Evolutionary conservation across 1,140 invertebrate species (phyloP).

Genomic region (Mercenaria mercenaria): DNA sequence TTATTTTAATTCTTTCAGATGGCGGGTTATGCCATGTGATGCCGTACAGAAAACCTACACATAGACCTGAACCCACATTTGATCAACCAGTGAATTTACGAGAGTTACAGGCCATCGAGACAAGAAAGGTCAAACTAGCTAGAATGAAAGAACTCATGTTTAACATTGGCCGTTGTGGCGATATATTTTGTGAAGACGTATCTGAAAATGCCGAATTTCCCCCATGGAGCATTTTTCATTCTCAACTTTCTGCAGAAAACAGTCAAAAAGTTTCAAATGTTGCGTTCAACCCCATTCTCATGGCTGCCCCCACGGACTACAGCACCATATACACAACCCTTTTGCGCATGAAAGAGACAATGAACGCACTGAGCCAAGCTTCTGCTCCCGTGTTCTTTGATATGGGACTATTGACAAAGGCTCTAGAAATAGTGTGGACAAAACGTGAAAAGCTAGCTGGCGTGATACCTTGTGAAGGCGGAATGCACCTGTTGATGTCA

Average conservation of each 20-base stretch:
- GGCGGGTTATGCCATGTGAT: background rate
- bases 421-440: slow-evolving; percentile 32
- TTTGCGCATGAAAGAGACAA: background rate
- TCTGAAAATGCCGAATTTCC: background rate
- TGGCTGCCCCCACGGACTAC: slow-evolving; percentile 32
- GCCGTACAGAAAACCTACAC: background rate
- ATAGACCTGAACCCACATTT: background rate
- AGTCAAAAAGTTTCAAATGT: background rate
- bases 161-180: background rate
- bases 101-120: background rate
- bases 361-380: slow-evolving; percentile 12
- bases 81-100: background rate
- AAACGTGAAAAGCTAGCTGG: background rate
- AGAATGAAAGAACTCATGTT: slow-evolving; percentile 1
- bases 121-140: background rate
- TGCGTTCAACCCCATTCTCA: slow-evolving; percentile 55
- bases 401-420: slow-evolving; percentile 27
- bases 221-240: background rate
- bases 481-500: slow-evolving; percentile 48
- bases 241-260: background rate
- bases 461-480: slow-evolving; percentile 21
- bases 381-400: slow-evolving; percentile 1
- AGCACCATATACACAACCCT: slow-evolving; percentile 53
- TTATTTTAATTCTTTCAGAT: too few species aligned
- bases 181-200: background rate